Evolutionary conservation across 1,140 invertebrate genomes (phyloP).

Genomic region (Temnothorax longispinosus): DNA sequence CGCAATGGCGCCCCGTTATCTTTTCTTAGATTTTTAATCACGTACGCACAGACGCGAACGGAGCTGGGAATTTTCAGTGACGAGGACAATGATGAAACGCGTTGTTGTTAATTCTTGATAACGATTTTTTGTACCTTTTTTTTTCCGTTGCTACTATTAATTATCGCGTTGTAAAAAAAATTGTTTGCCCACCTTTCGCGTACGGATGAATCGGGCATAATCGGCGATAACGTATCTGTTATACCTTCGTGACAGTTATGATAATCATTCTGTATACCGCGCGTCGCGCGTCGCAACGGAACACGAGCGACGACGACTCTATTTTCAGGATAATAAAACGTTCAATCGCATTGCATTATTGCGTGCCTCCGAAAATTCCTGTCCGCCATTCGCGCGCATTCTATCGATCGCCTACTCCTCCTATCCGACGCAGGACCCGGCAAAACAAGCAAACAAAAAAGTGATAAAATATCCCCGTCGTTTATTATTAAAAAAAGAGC

Average conservation of each 20-base stretch:
- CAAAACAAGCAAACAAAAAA: slow-evolving; percentile 59
- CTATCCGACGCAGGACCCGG: not conserved
- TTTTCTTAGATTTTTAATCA: slow-evolving; percentile 21
- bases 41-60: not conserved
- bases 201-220: slow-evolving; percentile 41
- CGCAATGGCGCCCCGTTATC: not conserved
- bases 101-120: not conserved
- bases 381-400: slow-evolving; percentile 49
- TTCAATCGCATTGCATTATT: slow-evolving; percentile 52
- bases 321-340: slow-evolving; percentile 53
- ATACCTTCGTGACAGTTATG: slow-evolving; percentile 61
- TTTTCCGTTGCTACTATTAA: slow-evolving; percentile 4
- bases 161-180: slow-evolving; percentile 35
- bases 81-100: not conserved
- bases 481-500: slow-evolving; percentile 48
- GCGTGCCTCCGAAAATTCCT: slow-evolving; percentile 58
- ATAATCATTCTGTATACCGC: slow-evolving; percentile 52
- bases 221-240: slow-evolving; percentile 64
- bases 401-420: slow-evolving; percentile 54
- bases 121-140: not conserved
- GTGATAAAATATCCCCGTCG: slow-evolving; percentile 55
- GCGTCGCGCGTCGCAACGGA: slow-evolving; percentile 14
- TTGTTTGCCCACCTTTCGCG: slow-evolving; percentile 19
- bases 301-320: slow-evolving; percentile 12
- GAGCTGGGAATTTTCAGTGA: slow-evolving; percentile 2